Conservation (phyloP, 2,888 invertebrate species). For the Seladonia tumulorum region DNA sequence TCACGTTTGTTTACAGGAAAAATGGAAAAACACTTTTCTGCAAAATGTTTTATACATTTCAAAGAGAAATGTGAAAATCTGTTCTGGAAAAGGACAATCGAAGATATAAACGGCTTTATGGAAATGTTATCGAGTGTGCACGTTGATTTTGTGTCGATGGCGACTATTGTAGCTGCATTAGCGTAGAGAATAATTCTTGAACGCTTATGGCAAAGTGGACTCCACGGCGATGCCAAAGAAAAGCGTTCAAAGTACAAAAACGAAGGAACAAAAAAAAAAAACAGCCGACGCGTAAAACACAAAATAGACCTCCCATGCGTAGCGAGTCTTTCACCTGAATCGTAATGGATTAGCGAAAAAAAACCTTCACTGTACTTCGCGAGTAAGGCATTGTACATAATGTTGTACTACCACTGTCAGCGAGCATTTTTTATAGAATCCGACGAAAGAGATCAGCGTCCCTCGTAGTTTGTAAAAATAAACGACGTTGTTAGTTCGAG, state of each 20-base stretch:
- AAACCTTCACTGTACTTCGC: constrained; percentile 26
- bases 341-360: constrained; percentile 11
- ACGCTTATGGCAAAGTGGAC: not conserved
- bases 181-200: not conserved
- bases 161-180: not conserved
- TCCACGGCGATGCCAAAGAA: not conserved
- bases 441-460: not conserved
- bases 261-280: not conserved
- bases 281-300: constrained; percentile 27
- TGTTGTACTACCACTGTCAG: constrained; percentile 18
- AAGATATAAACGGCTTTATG: not conserved
- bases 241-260: not conserved
- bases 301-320: constrained; percentile 11
- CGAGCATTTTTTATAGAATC: constrained; percentile 50
- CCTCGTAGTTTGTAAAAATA: constrained; percentile 15
- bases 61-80: not conserved
- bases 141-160: not conserved
- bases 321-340: constrained; percentile 45
- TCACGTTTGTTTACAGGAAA: not conserved
- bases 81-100: not conserved
- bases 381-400: constrained; percentile 15
- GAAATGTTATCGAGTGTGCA: not conserved
- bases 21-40: not conserved
- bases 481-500: constrained; percentile 14
- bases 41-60: not conserved